phyloP scores from a whole-genome alignment of 2,888 invertebrate species.

The Axea sp. region DNA sequence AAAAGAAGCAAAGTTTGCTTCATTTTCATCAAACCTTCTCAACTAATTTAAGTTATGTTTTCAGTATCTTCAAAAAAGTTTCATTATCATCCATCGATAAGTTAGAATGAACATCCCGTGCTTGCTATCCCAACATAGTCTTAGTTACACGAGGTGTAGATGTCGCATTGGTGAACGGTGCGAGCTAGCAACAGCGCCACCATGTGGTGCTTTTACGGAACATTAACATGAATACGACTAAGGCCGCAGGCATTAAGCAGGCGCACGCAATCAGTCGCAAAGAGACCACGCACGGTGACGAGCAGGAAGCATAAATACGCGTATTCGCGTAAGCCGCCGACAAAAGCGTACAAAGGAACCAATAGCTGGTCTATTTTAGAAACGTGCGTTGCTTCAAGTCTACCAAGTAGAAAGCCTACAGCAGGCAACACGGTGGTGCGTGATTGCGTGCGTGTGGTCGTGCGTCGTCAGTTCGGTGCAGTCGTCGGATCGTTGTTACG shows the following conservation, averaged over 20 bases:
- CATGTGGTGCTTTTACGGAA: not conserved
- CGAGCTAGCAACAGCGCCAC: constrained; percentile 9
- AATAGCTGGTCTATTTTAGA: not conserved
- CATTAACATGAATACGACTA: constrained; percentile 1
- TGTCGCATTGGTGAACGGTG: not conserved
- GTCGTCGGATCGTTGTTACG: constrained; percentile 7
- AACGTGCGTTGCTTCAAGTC: constrained; percentile 6
- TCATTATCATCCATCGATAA: constrained; percentile 11
- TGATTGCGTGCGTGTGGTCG: constrained; percentile 11
- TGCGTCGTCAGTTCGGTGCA: constrained; percentile 9
- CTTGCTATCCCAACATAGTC: not conserved
- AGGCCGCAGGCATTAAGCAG: constrained; percentile 27
- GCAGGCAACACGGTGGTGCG: constrained; percentile 9
- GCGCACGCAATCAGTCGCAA: constrained; percentile 68
- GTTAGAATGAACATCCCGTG: not conserved
- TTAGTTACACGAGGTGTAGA: not conserved
- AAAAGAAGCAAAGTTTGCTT: too few species aligned
- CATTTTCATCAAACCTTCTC: not conserved
- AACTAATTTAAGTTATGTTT: not conserved
- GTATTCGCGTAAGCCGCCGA: constrained; percentile 51
- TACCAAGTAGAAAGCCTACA: not conserved
- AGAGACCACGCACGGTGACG: constrained; percentile 71
- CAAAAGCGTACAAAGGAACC: constrained; percentile 39
- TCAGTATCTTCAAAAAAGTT: not conserved
- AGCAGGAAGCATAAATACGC: constrained; percentile 47